These are phyloP conservation scores for Dicycla oo DNA, from an alignment of 2,888 invertebrate genomes.

Conservation along the genomic window DNA sequence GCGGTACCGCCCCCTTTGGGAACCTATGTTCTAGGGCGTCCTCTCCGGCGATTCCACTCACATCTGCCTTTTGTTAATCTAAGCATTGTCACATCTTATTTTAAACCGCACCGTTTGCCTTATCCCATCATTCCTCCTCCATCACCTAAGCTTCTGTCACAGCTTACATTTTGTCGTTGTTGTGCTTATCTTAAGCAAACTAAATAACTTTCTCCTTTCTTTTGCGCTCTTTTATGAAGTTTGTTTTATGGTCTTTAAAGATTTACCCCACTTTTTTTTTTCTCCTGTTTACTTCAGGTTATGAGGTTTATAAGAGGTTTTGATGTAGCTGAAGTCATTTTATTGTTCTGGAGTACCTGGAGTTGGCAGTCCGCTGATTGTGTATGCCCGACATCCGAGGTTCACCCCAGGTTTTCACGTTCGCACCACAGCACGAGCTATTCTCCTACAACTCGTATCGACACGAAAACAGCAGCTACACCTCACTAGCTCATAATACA, in stretches of 20 bases:
- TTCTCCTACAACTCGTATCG: neutral
- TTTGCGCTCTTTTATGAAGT: constrained; percentile 10
- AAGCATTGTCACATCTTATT: too few species aligned
- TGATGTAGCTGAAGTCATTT: neutral
- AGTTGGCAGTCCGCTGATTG: too few species aligned
- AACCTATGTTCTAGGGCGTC: too few species aligned
- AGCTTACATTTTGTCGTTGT: neutral
- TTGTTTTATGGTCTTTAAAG: neutral
- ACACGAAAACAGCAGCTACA: neutral
- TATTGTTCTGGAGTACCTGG: neutral
- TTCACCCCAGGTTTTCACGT: neutral
- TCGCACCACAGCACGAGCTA: neutral
- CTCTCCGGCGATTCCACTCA: too few species aligned
- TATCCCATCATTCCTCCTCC: too few species aligned
- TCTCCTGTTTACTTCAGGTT: neutral
- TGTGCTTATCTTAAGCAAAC: constrained; percentile 9
- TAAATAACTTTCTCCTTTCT: constrained; percentile 13
- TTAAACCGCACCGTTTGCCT: too few species aligned
- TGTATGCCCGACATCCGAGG: neutral
- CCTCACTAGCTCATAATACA: constrained; percentile 10
- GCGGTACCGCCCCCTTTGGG: too few species aligned
- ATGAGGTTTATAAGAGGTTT: too few species aligned
- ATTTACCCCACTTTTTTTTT: neutral
- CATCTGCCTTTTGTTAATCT: too few species aligned
- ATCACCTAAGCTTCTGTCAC: too few species aligned